Conservation (phyloP, 2,113 vertebrate genomes). For the Planiliza haematocheilus region DNA sequence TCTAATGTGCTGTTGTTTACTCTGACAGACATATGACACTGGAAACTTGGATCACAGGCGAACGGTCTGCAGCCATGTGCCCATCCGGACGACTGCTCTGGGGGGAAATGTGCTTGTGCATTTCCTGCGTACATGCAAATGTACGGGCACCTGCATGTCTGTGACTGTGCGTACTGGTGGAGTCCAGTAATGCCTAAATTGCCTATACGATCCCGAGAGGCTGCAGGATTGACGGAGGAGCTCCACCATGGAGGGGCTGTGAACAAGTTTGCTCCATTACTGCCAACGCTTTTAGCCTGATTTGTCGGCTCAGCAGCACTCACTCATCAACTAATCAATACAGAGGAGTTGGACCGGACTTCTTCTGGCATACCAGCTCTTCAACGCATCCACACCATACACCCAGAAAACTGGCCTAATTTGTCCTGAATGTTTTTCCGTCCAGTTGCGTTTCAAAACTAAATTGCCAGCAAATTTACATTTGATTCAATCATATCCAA, state of each 20-base stretch:
- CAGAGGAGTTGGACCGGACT: conserved; percentile 63
- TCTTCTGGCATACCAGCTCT: conserved; percentile 42
- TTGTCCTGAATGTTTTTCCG: neutral
- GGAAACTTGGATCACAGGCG: conserved; percentile 13
- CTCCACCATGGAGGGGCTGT: conserved; percentile 46
- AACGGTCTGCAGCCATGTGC: neutral
- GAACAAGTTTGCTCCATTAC: conserved; percentile 78
- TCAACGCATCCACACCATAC: conserved; percentile 7
- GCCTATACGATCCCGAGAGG: conserved; percentile 54
- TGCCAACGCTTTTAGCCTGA: conserved; percentile 64
- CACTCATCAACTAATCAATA: conserved; percentile 73
- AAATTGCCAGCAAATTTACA: neutral
- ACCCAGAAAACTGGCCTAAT: neutral
- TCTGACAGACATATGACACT: conserved; percentile 22
- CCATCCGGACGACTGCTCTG: neutral
- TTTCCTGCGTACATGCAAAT: neutral
- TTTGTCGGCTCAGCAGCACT: conserved; percentile 75
- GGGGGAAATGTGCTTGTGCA: neutral
- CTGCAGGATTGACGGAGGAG: conserved; percentile 43
- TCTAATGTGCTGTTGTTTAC: conserved; percentile 32
- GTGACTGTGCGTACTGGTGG: conserved; percentile 28
- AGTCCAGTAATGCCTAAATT: conserved; percentile 61
- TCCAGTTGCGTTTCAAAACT: neutral
- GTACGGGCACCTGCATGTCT: conserved; percentile 36
- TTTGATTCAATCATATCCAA: conserved; percentile 34